A percentile compares a stretch with the other conserved stretches of the same genome.
Conservation (phyloP, 2,888 invertebrate genomes). For the Hofmannophila pseudospretella region DNA sequence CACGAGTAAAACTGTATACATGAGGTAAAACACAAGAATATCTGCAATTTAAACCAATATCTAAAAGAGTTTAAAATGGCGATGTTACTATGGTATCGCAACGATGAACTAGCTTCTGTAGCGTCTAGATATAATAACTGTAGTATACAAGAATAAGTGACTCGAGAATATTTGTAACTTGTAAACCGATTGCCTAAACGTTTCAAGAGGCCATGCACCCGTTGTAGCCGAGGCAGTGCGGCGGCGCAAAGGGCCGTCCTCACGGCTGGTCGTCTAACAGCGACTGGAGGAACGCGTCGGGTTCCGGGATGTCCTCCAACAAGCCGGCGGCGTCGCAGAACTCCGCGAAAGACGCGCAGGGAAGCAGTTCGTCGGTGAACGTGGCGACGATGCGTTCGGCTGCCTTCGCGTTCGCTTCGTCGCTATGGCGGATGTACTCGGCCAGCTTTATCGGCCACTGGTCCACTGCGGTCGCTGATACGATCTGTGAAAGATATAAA, state of each 20-base stretch:
- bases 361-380: constrained; percentile 92
- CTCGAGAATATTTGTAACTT: too few species aligned
- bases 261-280: constrained; percentile 56
- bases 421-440: constrained; percentile 95
- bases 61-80: too few species aligned
- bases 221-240: constrained; percentile 46
- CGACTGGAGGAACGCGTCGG: constrained; percentile 68
- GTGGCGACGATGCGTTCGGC: constrained; percentile 89
- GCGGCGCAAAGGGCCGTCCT: constrained; percentile 38
- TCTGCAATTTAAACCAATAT: too few species aligned
- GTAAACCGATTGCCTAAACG: too few species aligned
- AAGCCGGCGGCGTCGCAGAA: constrained; percentile 95
- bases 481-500: constrained; percentile 70
- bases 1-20: neutral
- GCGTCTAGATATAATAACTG: too few species aligned
- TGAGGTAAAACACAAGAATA: neutral
- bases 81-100: too few species aligned
- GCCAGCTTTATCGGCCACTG: constrained; percentile 94
- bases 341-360: constrained; percentile 93
- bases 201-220: constrained; percentile 49
- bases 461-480: constrained; percentile 83
- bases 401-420: constrained; percentile 92
- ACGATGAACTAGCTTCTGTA: too few species aligned
- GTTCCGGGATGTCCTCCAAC: constrained; percentile 81
- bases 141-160: too few species aligned